A percentile compares a stretch with the other conserved stretches of the same genome.
These are phyloP conservation scores for Spodoptera picta DNA, from an alignment of 2,888 invertebrate species.

Conservation along the genomic window DNA sequence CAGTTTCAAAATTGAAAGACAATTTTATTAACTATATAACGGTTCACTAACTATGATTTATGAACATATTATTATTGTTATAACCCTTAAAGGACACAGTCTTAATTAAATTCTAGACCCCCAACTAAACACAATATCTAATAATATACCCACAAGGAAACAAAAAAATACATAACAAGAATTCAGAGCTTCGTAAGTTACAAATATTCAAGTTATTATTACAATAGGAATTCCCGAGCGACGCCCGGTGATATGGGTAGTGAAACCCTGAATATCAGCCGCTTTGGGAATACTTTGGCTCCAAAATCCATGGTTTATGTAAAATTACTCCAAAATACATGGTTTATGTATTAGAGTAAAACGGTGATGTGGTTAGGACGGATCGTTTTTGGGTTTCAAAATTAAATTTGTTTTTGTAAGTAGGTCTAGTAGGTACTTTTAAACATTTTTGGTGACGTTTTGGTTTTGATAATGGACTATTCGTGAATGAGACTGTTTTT, in stretches of 20 bases:
- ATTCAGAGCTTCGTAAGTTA: conserved; percentile 29
- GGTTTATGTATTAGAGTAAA: conserved; percentile 31
- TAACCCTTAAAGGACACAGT: conserved; percentile 25
- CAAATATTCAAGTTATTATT: conserved; percentile 47
- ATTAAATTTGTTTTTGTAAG: conserved; percentile 24
- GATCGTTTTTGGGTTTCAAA: conserved; percentile 4
- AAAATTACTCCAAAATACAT: conserved; percentile 39
- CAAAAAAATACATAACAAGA: conserved; percentile 28
- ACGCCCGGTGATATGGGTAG: conserved; percentile 51
- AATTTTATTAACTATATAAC: conserved; percentile 3
- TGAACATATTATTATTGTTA: conserved; percentile 9
- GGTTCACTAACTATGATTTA: conserved; percentile 30
- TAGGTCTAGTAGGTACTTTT: too few species aligned
- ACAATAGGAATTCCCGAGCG: conserved; percentile 51
- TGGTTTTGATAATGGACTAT: too few species aligned
- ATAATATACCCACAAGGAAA: neutral
- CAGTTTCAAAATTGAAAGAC: conserved; percentile 14
- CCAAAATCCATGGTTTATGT: conserved; percentile 47
- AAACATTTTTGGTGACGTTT: too few species aligned
- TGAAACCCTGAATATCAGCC: conserved; percentile 51
- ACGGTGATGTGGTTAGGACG: conserved; percentile 22
- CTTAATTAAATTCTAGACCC: conserved; percentile 34
- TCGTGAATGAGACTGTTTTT: too few species aligned
- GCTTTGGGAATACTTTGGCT: conserved; percentile 52
- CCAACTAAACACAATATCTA: conserved; percentile 13